Conservation (phyloP, 2,113 vertebrate species). For the Lota lota region DNA sequence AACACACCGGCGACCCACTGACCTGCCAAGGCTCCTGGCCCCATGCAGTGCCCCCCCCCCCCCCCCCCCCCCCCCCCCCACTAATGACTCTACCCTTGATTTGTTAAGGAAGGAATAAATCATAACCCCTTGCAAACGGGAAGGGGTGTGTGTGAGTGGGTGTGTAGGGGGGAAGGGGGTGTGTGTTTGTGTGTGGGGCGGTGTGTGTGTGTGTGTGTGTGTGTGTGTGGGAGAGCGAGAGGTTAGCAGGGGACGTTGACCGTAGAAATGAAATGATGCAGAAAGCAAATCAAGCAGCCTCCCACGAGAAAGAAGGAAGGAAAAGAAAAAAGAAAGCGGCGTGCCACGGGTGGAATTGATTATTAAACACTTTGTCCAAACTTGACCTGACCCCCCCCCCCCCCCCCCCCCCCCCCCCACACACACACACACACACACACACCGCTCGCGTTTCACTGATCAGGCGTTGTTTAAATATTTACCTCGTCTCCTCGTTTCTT, state of each 20-base stretch:
- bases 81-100: slow-evolving; percentile 64
- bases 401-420: slow-evolving; percentile 2
- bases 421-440: slow-evolving; percentile 5
- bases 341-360: too few relatives aligned
- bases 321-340: neutral
- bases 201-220: too few relatives aligned
- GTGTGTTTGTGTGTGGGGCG: neutral
- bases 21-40: slow-evolving; percentile 47
- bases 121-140: slow-evolving; percentile 45
- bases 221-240: too few relatives aligned
- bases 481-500: slow-evolving; percentile 9
- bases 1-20: slow-evolving; percentile 35
- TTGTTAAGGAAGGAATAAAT: slow-evolving; percentile 68
- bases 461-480: slow-evolving; percentile 53
- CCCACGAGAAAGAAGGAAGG: neutral
- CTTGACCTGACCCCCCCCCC: slow-evolving; percentile 2
- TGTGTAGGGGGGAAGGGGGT: neutral
- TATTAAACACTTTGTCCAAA: slow-evolving; percentile 48
- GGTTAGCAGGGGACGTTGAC: too few relatives aligned
- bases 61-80: slow-evolving; percentile 17
- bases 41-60: slow-evolving; percentile 15
- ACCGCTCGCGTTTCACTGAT: slow-evolving; percentile 45
- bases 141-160: slow-evolving; percentile 14
- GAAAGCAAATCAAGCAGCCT: neutral
- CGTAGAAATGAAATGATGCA: neutral